These are phyloP conservation scores for Autographa pulchrina DNA, from an alignment of 2,888 invertebrate species.

Conservation along the genomic window DNA sequence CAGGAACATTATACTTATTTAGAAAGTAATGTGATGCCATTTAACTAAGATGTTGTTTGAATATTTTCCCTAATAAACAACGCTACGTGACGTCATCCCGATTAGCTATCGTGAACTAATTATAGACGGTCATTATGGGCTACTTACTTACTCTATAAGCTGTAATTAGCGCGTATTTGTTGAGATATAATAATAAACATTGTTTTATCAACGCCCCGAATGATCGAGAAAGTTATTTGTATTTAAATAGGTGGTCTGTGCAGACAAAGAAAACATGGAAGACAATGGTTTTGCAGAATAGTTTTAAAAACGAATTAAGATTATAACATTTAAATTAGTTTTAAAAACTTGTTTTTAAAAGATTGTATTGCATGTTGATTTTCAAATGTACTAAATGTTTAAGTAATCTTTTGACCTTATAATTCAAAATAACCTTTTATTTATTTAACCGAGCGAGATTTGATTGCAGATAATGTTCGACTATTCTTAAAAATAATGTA, in stretches of 20 bases:
- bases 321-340: too few species aligned
- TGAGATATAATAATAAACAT: slow-evolving; percentile 1
- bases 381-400: too few species aligned
- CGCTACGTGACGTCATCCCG: neutral
- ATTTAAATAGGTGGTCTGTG: neutral
- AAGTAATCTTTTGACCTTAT: too few species aligned
- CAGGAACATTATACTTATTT: neutral
- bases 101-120: slow-evolving; percentile 6
- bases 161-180: neutral
- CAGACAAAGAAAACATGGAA: slow-evolving; percentile 1
- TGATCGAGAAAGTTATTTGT: neutral
- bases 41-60: neutral
- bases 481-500: too few species aligned
- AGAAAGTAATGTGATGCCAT: neutral
- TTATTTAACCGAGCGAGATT: too few species aligned
- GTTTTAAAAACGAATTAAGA: too few species aligned
- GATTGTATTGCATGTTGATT: too few species aligned
- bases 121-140: slow-evolving; percentile 2
- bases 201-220: neutral
- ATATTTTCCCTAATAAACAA: slow-evolving; percentile 15
- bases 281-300: neutral
- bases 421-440: too few species aligned
- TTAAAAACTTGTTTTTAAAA: too few species aligned
- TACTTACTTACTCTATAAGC: neutral
- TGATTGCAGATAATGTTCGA: too few species aligned